Base-by-base conservation (phyloP, 2,797 vertebrate genomes). In the Manis pentadactyla region DNA sequence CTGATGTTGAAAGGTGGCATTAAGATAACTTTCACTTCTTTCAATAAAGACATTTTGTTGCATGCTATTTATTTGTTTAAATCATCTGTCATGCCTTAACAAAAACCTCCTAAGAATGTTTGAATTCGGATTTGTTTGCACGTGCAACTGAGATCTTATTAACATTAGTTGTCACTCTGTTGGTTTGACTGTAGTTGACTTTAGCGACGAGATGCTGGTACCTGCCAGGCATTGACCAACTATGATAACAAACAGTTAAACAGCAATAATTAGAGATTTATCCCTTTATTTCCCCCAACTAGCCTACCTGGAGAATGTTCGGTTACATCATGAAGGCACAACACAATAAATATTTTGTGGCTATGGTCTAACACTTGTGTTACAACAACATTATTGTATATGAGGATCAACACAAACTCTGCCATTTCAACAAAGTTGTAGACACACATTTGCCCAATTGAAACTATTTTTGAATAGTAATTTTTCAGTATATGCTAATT, bases 1-100 rank as follows among this genome's bases (percentile, higher is more conserved):
- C 98, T 98, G 98, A 98, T 98, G 97, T 98, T 98, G 99, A 98
- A 98, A 98, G 92, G 98, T 99, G 98, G 98, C 98, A 98, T 98
- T 98, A 99, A 99, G 98, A 99, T 99, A 99, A 99, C 97, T 98
- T 98, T 89, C 97, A 95, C 78, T 98, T 99, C 98, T 98, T 97
- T 97, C 98, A 98, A 99, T 98, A 99, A 99, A 99, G 99, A 99
- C 99, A 98, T 99, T 96, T 97, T 99, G 99, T 98, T 98, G 98
- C 99, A 99, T 99, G 99, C 99, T 99, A 98, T 99, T 99, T 99
- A 99, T 98, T 99, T 99, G 98, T 99, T 99, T 99, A 99, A 99
- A 99, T 99, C 98, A 98, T 99, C 99, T 98, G 99, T 99, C 99
- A 99, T 99, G 99, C 99, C 99, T 98, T 99, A 99, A 99, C 98